phyloP scores from a whole-genome alignment of 2,113 vertebrate genomes.

The Dipodomys merriami region DNA sequence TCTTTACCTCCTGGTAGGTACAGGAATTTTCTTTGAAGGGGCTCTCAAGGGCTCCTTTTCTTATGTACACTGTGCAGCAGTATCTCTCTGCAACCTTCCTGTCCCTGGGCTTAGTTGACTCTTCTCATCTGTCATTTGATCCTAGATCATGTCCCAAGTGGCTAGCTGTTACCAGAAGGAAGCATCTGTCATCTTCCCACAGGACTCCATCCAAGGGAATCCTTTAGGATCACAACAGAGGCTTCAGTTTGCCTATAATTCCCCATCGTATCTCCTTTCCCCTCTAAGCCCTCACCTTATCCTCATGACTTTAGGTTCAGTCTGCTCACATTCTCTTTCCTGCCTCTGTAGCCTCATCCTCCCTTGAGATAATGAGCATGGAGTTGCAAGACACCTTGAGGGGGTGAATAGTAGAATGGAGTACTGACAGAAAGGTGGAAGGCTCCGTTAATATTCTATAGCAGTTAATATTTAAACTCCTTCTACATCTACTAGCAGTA shows the following conservation, averaged over 20 bases:
- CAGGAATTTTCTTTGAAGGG: neutral
- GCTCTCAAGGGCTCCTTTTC: neutral
- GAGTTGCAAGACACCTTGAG: neutral
- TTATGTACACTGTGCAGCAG: neutral
- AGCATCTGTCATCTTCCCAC: neutral
- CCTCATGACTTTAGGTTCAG: neutral
- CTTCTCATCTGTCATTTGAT: neutral
- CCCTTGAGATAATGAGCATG: conserved; percentile 4
- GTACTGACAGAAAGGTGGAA: neutral
- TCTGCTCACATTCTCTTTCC: neutral
- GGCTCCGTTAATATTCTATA: conserved; percentile 51
- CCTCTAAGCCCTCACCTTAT: neutral
- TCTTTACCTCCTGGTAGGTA: neutral
- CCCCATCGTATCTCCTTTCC: neutral
- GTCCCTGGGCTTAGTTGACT: neutral
- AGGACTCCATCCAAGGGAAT: neutral
- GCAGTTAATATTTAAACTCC: conserved; percentile 53
- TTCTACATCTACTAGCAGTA: neutral
- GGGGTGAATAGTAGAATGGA: neutral
- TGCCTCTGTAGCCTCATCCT: neutral
- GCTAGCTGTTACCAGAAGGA: neutral
- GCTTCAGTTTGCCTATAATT: neutral
- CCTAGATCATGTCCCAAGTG: neutral
- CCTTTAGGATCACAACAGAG: neutral
- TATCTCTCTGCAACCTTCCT: neutral